phyloP scores from a whole-genome alignment of 2,888 invertebrate species.

The Unio delphinus region DNA sequence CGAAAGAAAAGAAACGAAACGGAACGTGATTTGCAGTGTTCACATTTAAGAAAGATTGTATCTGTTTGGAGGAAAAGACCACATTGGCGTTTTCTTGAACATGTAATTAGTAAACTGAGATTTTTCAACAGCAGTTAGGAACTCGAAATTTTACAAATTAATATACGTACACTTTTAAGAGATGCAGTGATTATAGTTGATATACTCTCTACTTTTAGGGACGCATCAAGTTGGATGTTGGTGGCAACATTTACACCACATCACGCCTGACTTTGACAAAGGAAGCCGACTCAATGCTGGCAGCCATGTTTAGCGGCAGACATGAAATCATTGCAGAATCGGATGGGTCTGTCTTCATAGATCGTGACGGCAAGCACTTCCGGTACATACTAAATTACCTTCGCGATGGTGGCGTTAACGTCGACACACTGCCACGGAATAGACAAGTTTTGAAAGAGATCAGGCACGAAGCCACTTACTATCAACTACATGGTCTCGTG shows the following conservation, averaged over 20 bases:
- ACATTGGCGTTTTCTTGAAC: no score
- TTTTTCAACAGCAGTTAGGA: neutral
- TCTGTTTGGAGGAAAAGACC: no score
- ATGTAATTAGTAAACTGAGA: neutral
- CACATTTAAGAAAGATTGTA: no score
- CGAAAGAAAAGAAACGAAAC: no score
- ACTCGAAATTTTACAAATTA: neutral
- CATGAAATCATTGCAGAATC: constrained; percentile 57
- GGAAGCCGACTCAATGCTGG: constrained; percentile 65
- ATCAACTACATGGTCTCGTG: constrained; percentile 61
- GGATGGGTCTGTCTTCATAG: constrained; percentile 64
- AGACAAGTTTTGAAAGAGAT: constrained; percentile 59
- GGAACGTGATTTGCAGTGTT: no score
- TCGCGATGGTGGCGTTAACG: constrained; percentile 60
- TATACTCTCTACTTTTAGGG: constrained; percentile 47
- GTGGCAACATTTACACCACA: constrained; percentile 63
- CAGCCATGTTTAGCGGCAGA: constrained; percentile 66
- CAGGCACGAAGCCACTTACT: constrained; percentile 62
- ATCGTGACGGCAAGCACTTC: constrained; percentile 65
- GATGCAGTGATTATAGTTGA: constrained; percentile 5
- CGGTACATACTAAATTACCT: constrained; percentile 68
- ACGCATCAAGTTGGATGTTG: constrained; percentile 62
- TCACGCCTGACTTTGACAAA: constrained; percentile 61
- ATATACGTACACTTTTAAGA: neutral
- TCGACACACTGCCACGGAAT: constrained; percentile 59